phyloP scores from a whole-genome alignment of 2,888 invertebrate genomes.

The Thysanoteuthis rhombus region DNA sequence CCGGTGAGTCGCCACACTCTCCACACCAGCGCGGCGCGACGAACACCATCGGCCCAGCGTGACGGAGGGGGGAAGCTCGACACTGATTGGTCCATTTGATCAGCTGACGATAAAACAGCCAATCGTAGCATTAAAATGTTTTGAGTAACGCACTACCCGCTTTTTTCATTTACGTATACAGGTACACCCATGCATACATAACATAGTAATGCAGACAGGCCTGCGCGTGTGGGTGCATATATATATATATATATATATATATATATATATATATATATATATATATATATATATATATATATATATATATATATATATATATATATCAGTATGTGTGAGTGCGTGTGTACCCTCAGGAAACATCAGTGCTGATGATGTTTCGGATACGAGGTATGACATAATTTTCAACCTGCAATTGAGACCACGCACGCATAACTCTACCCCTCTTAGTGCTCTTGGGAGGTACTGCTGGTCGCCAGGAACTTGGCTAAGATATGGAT shows the following conservation, averaged over 20 bases:
- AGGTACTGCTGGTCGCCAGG: no score
- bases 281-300: constrained; percentile 23
- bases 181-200: background rate
- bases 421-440: no score
- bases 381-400: no score
- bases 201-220: background rate
- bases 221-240: no score
- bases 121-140: background rate
- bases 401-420: no score
- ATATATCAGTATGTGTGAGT: no score
- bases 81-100: background rate
- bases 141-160: background rate
- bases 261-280: constrained; percentile 17
- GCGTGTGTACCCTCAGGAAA: no score
- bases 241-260: background rate
- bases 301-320: constrained; percentile 17
- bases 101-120: background rate
- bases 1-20: background rate
- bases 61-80: background rate
- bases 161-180: background rate
- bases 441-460: no score
- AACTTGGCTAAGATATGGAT: no score
- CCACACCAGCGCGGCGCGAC: background rate
- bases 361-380: no score
- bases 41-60: background rate